Conservation (phyloP, 2,888 invertebrate species). For the Mylabris sibirica region DNA sequence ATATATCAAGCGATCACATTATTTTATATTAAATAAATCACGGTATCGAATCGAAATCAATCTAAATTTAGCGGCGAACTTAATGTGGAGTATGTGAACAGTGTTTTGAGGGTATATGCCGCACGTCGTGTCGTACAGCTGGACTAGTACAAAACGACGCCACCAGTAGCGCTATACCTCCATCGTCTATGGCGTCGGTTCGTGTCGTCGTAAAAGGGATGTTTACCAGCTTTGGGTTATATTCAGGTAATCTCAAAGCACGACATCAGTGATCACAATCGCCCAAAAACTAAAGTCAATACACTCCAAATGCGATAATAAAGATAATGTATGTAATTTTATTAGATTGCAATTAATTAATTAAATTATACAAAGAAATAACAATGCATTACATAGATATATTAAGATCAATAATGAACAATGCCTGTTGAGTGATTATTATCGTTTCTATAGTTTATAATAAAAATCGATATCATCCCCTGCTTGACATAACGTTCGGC, state of each 20-base stretch:
- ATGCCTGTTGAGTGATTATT: conserved; percentile 8
- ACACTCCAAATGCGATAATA: neutral
- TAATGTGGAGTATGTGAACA: conserved; percentile 34
- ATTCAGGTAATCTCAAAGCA: conserved; percentile 26
- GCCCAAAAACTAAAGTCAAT: neutral
- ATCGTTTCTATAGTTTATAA: neutral
- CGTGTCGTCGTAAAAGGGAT: conserved; percentile 36
- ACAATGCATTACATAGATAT: neutral
- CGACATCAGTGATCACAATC: conserved; percentile 28
- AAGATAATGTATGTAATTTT: neutral
- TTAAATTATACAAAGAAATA: neutral
- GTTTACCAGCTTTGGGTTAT: conserved; percentile 36
- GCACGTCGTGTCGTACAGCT: conserved; percentile 52
- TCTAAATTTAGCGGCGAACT: conserved; percentile 42
- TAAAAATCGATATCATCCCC: neutral
- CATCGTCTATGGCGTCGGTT: conserved; percentile 60
- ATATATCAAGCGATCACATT: conserved; percentile 36
- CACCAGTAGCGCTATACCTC: conserved; percentile 56
- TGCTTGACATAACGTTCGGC: neutral
- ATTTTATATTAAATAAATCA: conserved; percentile 25
- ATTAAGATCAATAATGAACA: neutral
- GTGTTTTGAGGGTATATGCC: conserved; percentile 37
- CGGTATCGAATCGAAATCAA: conserved; percentile 32
- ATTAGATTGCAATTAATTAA: neutral
- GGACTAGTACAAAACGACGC: conserved; percentile 54